These are phyloP conservation scores for Erebia epiphron DNA, from an alignment of 2,888 invertebrate species.

Conservation along the genomic window DNA sequence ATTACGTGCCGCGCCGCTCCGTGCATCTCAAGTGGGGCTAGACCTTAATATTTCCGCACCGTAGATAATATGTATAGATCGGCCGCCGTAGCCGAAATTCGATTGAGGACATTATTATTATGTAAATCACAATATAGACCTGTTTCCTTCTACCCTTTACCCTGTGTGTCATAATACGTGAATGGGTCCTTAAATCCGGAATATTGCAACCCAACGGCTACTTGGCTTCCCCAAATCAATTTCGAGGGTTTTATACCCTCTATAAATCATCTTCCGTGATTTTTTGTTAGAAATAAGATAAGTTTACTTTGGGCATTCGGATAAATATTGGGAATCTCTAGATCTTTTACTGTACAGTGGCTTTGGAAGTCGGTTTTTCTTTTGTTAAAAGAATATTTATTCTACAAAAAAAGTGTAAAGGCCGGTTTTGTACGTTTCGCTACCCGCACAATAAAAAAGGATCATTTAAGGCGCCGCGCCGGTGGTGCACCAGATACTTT, in stretches of 20 bases:
- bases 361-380: no score
- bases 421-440: no score
- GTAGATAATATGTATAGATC: no score
- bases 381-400: no score
- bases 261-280: neutral
- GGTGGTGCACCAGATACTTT: neutral
- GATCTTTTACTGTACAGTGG: no score
- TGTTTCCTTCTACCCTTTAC: neutral
- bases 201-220: constrained; percentile 7
- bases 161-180: constrained; percentile 1
- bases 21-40: no score
- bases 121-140: constrained; percentile 8
- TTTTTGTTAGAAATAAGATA: neutral
- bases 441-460: neutral
- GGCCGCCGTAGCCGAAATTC: no score
- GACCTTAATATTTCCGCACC: no score
- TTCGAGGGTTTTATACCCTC: neutral
- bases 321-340: neutral
- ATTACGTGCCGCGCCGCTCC: no score
- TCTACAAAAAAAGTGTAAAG: no score
- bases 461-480: constrained; percentile 6
- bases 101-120: neutral
- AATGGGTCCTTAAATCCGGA: constrained; percentile 2
- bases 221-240: neutral
- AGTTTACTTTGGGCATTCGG: no score